Conservation (phyloP, 2,113 vertebrate genomes). For the Sclerurus mexicanus region DNA sequence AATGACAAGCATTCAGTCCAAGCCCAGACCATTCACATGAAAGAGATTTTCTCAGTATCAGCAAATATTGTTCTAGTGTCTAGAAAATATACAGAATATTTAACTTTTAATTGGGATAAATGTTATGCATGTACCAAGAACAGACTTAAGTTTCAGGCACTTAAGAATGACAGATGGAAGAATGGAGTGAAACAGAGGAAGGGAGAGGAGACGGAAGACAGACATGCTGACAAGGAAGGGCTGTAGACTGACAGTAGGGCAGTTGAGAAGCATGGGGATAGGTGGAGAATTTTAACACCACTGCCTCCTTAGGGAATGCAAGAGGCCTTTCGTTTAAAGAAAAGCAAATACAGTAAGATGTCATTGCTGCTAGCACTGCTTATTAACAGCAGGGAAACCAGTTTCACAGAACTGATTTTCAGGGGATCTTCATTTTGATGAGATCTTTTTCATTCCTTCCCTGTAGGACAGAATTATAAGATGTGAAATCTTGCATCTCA, state of each 20-base stretch:
- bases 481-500: neutral
- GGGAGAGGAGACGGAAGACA: neutral
- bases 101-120: neutral
- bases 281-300: neutral
- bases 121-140: neutral
- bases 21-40: neutral
- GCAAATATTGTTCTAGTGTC: neutral
- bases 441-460: neutral
- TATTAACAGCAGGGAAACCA: neutral
- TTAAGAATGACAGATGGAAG: neutral
- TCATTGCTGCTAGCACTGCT: neutral
- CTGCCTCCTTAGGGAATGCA: neutral
- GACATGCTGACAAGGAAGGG: neutral
- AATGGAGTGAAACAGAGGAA: neutral
- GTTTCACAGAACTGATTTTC: slow-evolving; percentile 10
- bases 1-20: neutral
- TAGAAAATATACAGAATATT: neutral
- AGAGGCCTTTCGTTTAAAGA: neutral
- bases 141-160: neutral
- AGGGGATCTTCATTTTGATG: slow-evolving; percentile 3
- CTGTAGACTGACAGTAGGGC: neutral
- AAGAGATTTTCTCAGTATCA: neutral
- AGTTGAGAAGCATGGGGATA: neutral
- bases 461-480: neutral
- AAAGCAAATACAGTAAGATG: neutral